Percentiles rank a stretch among this genome's conserved stretches.
Evolutionary conservation across 2,888 invertebrate genomes (phyloP).

Genomic region (Euzetes globulus): DNA sequence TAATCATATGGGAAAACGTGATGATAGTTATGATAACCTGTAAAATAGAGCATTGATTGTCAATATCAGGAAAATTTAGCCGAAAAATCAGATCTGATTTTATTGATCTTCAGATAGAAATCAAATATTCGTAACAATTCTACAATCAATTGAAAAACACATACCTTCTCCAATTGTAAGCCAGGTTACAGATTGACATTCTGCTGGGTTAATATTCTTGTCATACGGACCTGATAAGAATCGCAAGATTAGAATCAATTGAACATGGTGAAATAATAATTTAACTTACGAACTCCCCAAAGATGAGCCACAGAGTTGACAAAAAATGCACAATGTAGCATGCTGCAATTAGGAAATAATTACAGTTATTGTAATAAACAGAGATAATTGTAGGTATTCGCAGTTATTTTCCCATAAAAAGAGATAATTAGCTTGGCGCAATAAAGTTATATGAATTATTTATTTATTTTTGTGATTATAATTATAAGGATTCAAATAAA

Average conservation of each 20-base stretch:
- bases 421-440: too few species aligned
- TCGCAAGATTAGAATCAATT: not conserved
- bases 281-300: conserved; percentile 64
- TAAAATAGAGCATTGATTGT: too few species aligned
- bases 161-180: conserved; percentile 44
- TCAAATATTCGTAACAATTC: not conserved
- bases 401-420: too few species aligned
- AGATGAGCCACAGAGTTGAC: conserved; percentile 90
- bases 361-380: not conserved
- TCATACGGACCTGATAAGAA: conserved; percentile 64
- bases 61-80: not conserved
- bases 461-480: too few species aligned
- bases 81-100: not conserved
- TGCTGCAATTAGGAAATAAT: conserved; percentile 44
- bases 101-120: not conserved
- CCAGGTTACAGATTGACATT: conserved; percentile 47
- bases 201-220: conserved; percentile 54
- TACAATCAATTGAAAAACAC: not conserved
- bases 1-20: conserved; percentile 50
- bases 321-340: conserved; percentile 81
- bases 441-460: too few species aligned
- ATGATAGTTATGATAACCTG: conserved; percentile 46
- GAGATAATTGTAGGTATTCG: not conserved
- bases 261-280: not conserved
- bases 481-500: too few species aligned